phyloP scores from a whole-genome alignment of 2,888 invertebrate genomes.

The Lycocerus yunnanus region DNA sequence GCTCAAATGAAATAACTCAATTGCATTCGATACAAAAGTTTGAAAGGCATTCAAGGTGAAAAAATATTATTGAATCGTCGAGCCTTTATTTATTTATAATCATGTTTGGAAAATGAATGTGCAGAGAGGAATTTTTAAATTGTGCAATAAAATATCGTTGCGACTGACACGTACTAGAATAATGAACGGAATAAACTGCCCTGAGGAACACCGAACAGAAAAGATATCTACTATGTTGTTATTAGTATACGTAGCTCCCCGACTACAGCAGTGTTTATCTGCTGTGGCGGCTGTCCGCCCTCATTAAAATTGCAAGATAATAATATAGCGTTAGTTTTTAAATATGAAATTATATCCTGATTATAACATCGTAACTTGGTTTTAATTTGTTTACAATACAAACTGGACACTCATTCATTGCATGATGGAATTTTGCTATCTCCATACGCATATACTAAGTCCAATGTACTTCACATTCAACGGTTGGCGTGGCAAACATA shows the following conservation, averaged over 20 bases:
- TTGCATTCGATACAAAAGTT: not conserved
- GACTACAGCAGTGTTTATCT: not conserved
- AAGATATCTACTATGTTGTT: too few relatives aligned
- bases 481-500: slow-evolving; percentile 20
- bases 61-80: not conserved
- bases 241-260: too few relatives aligned
- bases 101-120: not conserved
- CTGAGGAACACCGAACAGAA: not conserved
- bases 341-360: not conserved
- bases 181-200: not conserved
- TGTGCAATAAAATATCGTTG: not conserved
- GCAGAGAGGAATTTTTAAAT: not conserved
- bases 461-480: slow-evolving; percentile 22
- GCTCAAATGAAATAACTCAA: not conserved
- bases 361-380: slow-evolving; percentile 2
- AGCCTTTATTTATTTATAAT: not conserved
- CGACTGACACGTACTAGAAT: not conserved
- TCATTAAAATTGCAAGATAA: not conserved
- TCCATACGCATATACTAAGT: slow-evolving; percentile 14
- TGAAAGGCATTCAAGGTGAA: not conserved
- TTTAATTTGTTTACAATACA: slow-evolving; percentile 22
- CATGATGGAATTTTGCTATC: slow-evolving; percentile 30
- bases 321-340: not conserved
- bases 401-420: slow-evolving; percentile 24
- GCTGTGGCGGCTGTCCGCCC: not conserved